Base-by-base conservation (phyloP, 2,888 invertebrate genomes). In the Artemia sp. region DNA sequence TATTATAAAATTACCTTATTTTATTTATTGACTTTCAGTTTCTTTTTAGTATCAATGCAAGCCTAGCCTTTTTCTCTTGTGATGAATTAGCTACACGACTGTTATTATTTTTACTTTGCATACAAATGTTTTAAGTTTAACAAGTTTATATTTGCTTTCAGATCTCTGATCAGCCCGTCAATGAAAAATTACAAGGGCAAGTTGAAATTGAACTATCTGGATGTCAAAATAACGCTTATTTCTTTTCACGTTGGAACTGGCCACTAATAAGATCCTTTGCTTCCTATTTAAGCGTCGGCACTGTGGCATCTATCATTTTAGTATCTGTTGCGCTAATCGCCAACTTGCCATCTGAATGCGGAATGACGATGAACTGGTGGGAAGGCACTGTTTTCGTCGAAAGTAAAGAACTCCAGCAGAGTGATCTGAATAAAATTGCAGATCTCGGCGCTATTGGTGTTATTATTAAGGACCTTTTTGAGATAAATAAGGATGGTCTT, bases 311-410 rank as follows among this genome's bases (percentile, higher is more conserved):
- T 58, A 19, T 58, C 58, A 19, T 58, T 19, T 8, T 58, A 8
- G 58, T 19, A 14, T 58, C 58, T 19, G 58, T 58, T n/a, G 58
- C 85, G 9, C 84, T 88, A 82, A 85, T 90, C 67, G 82, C 84
- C 3, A 84, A 84, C 2, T 82, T 90, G 76, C 89, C 89, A 58
- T 85, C 83, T 38, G 77, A 78, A 67, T 80, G 81, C 72, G 78
- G 79, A 70, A 80, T 80, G 0, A 73, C 85, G 70, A 82, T 85
- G 11, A 83, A 86, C 66, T 92, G 91, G 91, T 87, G 88, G 80
- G 87, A 89, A 78, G 89, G 90, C 53, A 85, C 85, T 72, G 82
- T 89, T 0, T 85, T 91, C 9, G 19, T 58, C n/a, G 58, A 58
- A 19, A 58, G 58, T 19, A 58, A 19, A n/a, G 58, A n/a, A 14